A percentile compares a stretch with the other conserved stretches of the same genome.
Conservation (phyloP, 1,140 invertebrate genomes). For the Phortica variegata region DNA sequence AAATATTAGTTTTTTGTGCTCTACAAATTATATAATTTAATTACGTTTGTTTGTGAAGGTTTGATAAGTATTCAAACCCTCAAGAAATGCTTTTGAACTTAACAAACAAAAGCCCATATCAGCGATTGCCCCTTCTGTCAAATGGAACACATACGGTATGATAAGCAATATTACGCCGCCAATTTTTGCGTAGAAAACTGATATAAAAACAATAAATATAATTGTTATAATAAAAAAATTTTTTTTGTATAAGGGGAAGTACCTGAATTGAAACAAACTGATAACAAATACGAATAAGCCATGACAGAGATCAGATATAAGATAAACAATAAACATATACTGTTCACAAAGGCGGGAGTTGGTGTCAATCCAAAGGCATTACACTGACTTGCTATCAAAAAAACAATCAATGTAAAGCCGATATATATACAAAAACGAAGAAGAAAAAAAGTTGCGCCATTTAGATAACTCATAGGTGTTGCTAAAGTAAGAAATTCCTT, state of each 20-base stretch:
- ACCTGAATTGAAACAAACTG: constrained; percentile 52
- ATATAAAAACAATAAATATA: constrained; percentile 3
- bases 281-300: constrained; percentile 49
- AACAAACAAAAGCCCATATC: constrained; percentile 27
- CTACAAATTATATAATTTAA: too few species aligned
- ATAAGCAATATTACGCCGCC: constrained; percentile 41
- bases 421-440: constrained; percentile 36
- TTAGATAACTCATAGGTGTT: constrained; percentile 48
- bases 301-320: constrained; percentile 42
- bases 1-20: too few species aligned
- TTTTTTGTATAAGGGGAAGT: background rate
- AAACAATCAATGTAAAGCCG: constrained; percentile 15
- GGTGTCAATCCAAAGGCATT: constrained; percentile 18
- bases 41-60: constrained; percentile 50
- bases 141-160: constrained; percentile 41
- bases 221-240: background rate
- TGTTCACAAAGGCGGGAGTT: constrained; percentile 9
- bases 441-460: constrained; percentile 46
- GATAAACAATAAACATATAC: constrained; percentile 31
- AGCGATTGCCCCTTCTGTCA: constrained; percentile 30
- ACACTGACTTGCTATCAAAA: constrained; percentile 26
- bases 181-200: constrained; percentile 53
- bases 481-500: constrained; percentile 49
- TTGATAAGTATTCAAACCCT: constrained; percentile 40
- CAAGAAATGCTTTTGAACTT: constrained; percentile 35